Base-by-base conservation (phyloP, 2,797 vertebrate species). In the Eulemur coronatus region DNA sequence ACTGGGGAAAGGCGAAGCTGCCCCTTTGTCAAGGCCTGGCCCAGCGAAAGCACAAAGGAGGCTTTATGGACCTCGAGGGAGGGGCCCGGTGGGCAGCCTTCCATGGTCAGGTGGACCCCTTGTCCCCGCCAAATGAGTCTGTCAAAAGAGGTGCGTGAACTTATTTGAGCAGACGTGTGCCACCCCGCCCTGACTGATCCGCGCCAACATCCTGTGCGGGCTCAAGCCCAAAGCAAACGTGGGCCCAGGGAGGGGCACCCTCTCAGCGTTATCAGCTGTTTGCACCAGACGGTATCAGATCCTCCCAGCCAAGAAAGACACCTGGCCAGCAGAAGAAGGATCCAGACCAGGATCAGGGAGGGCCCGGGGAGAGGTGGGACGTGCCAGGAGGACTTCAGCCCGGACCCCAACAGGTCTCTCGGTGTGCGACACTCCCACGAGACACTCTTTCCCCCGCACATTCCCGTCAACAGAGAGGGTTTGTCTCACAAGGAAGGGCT, bases 31-130 rank as follows among this genome's bases (percentile, higher is more conserved):
- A 8, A 67, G 72, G 81, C 26, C 46, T 4, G 59, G 73, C 30
- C 0, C 3, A 50, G 18, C 9, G 0, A 15, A 22, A 17, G 28
- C 50, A 7, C 8, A 5, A 10, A 18, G 46, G 4, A 8, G 0
- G 17, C 82, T 50, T 9, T 28, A 4, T 0, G 8, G 70, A 12
- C 38, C 55, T 52, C 4, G 0, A 52, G 0, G 38, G 50, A 63
- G 55, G 70, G 59, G 52, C 22, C 57, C 55, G 0, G 1, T 0
- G 13, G 43, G 73, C 43, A 14, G 70, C 7, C 33, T 43, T 17
- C 75, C 65, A 0, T 1, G 0, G 1, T 57, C 69, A 33, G 48
- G 69, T 5, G 15, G 18, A 41, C 1, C 6, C 78, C 8, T 33
- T 3, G 0, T n/a, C 75, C 55, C 14, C 6, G 15, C 70, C 70